Conservation (phyloP, 2,888 invertebrate species). For the Stratiomys singularior region DNA sequence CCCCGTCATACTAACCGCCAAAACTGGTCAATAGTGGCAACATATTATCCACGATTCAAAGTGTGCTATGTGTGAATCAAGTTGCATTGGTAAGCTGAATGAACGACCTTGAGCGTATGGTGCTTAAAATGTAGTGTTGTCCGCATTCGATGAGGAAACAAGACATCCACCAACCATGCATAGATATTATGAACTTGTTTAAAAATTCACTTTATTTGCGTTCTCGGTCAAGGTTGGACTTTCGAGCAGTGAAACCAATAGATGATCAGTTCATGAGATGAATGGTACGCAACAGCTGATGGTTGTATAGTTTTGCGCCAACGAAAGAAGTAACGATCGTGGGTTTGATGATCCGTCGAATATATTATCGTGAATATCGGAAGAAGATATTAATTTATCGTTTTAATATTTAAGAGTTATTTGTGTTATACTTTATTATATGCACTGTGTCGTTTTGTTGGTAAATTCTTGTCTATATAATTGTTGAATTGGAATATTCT, state of each 20-base stretch:
- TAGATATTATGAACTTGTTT: constrained; percentile 27
- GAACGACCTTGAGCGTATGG: background rate
- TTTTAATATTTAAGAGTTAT: too few relatives aligned
- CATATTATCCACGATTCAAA: too few relatives aligned
- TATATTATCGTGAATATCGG: too few relatives aligned
- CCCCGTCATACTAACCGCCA: background rate
- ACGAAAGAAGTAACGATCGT: background rate
- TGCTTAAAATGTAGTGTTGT: constrained; percentile 11
- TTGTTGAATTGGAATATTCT: too few relatives aligned
- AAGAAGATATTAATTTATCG: too few relatives aligned
- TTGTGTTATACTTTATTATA: too few relatives aligned
- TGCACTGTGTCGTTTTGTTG: too few relatives aligned
- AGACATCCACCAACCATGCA: background rate
- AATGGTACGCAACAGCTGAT: background rate
- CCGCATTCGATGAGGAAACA: constrained; percentile 25
- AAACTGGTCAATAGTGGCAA: background rate
- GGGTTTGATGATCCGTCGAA: too few relatives aligned
- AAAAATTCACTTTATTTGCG: constrained; percentile 38
- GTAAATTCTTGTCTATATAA: too few relatives aligned
- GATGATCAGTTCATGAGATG: background rate
- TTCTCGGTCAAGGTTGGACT: constrained; percentile 41
- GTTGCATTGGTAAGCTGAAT: background rate
- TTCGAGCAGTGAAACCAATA: constrained; percentile 30
- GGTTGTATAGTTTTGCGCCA: background rate
- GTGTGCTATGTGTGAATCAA: background rate